phyloP scores from a whole-genome alignment of 35 echinoderm and acorn worm genomes.

The Stichopus chloronotus region DNA sequence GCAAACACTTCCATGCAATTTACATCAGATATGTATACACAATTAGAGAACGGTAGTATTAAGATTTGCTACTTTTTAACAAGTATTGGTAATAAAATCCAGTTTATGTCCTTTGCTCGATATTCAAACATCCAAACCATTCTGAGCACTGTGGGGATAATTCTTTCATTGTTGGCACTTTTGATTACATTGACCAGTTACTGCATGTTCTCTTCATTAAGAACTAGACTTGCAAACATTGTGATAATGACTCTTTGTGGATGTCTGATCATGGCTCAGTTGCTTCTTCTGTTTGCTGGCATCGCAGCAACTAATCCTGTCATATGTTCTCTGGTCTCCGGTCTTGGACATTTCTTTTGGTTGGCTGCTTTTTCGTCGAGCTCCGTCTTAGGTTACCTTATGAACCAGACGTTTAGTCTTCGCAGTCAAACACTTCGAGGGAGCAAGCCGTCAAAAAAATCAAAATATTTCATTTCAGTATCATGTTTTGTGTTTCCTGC shows the following conservation, averaged over 20 bases:
- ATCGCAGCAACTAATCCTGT: neutral
- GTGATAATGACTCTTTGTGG: constrained; percentile 35
- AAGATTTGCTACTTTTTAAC: neutral
- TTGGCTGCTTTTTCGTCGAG: neutral
- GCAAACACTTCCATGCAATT: neutral
- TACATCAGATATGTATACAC: constrained; percentile 14
- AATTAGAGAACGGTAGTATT: neutral
- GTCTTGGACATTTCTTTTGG: constrained; percentile 47
- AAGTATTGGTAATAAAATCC: neutral
- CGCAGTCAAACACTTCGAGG: neutral
- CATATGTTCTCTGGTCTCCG: neutral
- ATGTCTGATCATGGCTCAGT: neutral
- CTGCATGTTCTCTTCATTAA: neutral
- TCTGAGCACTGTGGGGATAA: constrained; percentile 24
- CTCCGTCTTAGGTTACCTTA: neutral
- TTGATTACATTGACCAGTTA: constrained; percentile 19
- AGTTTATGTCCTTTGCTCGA: neutral
- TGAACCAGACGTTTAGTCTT: constrained; percentile 37
- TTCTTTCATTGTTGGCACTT: neutral
- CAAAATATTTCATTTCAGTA: neutral
- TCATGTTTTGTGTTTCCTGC: neutral
- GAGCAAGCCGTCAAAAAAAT: neutral
- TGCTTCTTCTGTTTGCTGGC: constrained; percentile 9
- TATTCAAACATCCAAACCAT: neutral
- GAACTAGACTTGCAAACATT: neutral